Base-by-base conservation (phyloP, 2,797 vertebrate genomes). In the Rhincodon typus region DNA sequence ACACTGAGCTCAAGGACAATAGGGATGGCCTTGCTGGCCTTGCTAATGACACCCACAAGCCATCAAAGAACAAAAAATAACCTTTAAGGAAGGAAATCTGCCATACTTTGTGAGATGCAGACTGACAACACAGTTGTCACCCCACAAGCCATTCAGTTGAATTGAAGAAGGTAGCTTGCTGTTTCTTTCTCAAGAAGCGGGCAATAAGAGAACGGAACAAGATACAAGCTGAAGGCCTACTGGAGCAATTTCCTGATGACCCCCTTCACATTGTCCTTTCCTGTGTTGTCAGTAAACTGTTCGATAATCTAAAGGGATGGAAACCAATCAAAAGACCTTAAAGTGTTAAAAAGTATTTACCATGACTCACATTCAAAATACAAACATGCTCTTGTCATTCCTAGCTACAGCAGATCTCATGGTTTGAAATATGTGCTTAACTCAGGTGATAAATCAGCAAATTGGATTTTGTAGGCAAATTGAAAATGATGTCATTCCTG, bases 361-460 rank as follows among this genome's bases (percentile, higher is more conserved):
- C 38, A 69, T 69, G 66, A 69, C 66, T 93, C 19, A 27, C 90
- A 93, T 69, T 93, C n/a, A 69, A 93, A 93, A 38, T 93, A n/a
- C 38, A 67, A 93, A 69, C 8, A 12, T 42, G n/a, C n/a, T 69
- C 38, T 93, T 93, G n/a, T 25, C 62, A 69, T 25, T 25, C 57
- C 57, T 67, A 34, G 62, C 19, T 23, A 38, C 90, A 69, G 90
- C 10, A 84, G 62, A n/a, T 38, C 38, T n/a, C 42, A 21, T 69
- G 90, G 23, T 21, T 93, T 34, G 67, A 93, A 91, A 25, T 93
- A 69, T 15, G n/a, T 27, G 62, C 19, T 69, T 93, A 23, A 66
- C n/a, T 69, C 66, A 93, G 66, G 38, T 93, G n/a, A 8, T 93
- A 93, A 42, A 38, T n/a, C 66, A 93, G n/a, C 62, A 93, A 93